These are phyloP conservation scores for Volucella inanis DNA, from an alignment of 2,888 invertebrate species.

Conservation along the genomic window DNA sequence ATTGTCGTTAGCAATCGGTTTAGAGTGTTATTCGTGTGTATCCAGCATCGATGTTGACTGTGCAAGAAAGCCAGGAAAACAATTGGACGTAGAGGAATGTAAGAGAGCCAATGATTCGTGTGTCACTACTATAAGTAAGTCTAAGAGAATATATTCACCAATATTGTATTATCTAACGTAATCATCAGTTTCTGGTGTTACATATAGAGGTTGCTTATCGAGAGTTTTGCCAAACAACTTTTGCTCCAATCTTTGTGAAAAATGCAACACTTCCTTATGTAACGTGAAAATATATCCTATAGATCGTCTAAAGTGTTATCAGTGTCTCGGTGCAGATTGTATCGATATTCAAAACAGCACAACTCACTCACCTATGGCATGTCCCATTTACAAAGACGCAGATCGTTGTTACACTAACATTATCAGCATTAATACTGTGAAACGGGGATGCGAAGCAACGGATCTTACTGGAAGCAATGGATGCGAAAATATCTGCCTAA, in stretches of 20 bases:
- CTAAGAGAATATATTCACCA: not conserved
- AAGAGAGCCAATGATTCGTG: conserved; percentile 76
- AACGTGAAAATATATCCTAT: conserved; percentile 79
- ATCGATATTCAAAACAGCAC: conserved; percentile 76
- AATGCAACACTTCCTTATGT: conserved; percentile 78
- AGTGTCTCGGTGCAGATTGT: conserved; percentile 79
- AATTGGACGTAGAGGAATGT: conserved; percentile 80
- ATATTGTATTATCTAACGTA: not conserved
- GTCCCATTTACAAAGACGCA: conserved; percentile 77
- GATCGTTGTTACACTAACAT: conserved; percentile 80
- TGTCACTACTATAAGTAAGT: conserved; percentile 77
- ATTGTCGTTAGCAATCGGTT: conserved; percentile 12
- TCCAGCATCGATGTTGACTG: conserved; percentile 78
- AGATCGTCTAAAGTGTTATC: conserved; percentile 78
- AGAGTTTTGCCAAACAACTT: conserved; percentile 78
- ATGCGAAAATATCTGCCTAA: conserved; percentile 79
- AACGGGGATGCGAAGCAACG: conserved; percentile 78
- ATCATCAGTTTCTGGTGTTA: conserved; percentile 77
- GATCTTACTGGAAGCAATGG: conserved; percentile 72
- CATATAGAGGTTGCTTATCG: conserved; percentile 79
- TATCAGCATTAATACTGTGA: conserved; percentile 77
- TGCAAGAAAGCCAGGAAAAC: conserved; percentile 79
- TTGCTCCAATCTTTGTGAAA: conserved; percentile 79
- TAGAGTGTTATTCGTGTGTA: conserved; percentile 80
- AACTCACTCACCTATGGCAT: conserved; percentile 76